Conservation (phyloP, 2,113 vertebrate genomes). For the Mus musculus region DNA sequence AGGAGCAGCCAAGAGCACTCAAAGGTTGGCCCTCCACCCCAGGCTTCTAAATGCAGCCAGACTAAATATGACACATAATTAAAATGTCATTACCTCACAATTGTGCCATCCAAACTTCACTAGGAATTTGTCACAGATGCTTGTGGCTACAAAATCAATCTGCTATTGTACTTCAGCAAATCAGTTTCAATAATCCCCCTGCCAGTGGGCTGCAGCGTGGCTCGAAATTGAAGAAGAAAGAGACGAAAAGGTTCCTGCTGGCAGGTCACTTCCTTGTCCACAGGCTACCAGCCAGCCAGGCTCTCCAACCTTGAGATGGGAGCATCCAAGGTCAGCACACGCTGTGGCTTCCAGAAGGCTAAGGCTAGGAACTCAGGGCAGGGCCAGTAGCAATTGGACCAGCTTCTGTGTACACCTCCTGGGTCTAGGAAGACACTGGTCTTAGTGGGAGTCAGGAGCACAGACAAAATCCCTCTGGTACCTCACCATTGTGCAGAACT, state of each 20-base stretch:
- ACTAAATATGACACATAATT: conserved; percentile 65
- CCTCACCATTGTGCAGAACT: neutral
- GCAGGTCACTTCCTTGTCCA: neutral
- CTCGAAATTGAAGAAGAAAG: conserved; percentile 16
- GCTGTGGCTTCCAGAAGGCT: neutral
- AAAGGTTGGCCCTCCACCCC: conserved; percentile 12
- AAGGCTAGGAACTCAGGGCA: neutral
- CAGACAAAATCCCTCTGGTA: neutral
- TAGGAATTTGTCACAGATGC: conserved; percentile 58
- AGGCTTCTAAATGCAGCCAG: conserved; percentile 39
- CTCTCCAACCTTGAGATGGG: conserved; percentile 14
- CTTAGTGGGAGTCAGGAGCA: neutral
- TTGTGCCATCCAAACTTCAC: conserved; percentile 49
- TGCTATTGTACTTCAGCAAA: conserved; percentile 73
- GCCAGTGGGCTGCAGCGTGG: conserved; percentile 42
- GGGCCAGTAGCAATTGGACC: neutral
- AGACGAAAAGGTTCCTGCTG: conserved; percentile 29
- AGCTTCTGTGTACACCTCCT: neutral
- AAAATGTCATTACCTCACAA: conserved; percentile 70
- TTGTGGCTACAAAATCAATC: conserved; percentile 72
- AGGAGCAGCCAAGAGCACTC: neutral
- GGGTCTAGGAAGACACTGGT: neutral
- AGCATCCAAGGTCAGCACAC: conserved; percentile 21
- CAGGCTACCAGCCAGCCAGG: neutral
- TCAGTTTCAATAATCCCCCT: conserved; percentile 62